These are phyloP conservation scores for Panagrolaimus sp. DNA, from an alignment of 1,140 invertebrate genomes.

Conservation along the genomic window DNA sequence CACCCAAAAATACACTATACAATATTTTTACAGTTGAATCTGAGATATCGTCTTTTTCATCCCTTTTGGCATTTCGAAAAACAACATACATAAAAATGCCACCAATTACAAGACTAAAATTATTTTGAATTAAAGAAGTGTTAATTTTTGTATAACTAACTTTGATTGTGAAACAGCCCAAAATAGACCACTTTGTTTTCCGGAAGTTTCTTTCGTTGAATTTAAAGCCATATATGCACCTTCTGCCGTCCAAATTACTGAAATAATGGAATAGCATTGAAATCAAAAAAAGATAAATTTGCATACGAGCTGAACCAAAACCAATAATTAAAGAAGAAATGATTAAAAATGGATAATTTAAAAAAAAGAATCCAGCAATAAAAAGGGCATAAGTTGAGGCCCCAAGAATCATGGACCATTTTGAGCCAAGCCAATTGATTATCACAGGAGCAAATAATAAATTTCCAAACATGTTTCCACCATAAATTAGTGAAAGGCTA, in stretches of 20 bases:
- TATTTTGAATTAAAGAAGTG: too few relatives aligned
- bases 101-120: constrained; percentile 19
- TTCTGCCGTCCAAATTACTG: constrained; percentile 26
- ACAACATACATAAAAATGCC: constrained; percentile 30
- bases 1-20: constrained; percentile 21
- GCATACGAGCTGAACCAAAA: constrained; percentile 27
- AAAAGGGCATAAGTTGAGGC: constrained; percentile 26
- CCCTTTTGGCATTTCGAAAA: constrained; percentile 7
- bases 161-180: constrained; percentile 35
- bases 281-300: too few relatives aligned
- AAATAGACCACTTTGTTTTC: constrained; percentile 29
- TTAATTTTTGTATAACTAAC: neutral
- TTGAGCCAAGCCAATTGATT: constrained; percentile 21
- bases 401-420: constrained; percentile 26
- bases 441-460: constrained; percentile 32
- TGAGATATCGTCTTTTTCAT: neutral
- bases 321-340: constrained; percentile 32
- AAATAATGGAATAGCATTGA: too few relatives aligned
- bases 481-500: constrained; percentile 23
- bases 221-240: constrained; percentile 36
- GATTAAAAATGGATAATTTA: constrained; percentile 32
- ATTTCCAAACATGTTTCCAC: constrained; percentile 31
- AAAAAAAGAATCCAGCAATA: constrained; percentile 32
- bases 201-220: constrained; percentile 25
- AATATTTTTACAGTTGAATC: constrained; percentile 22